A percentile compares a stretch with the other conserved stretches of the same genome.
Conservation (phyloP, 2,113 vertebrate genomes). For the Oryctolagus cuniculus region mOryCun1.1 NC_091445.1:56302501-56303000, state of each 20-base stretch:
- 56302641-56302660: not conserved
- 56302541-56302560: not conserved
- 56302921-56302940: not conserved
- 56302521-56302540: not conserved
- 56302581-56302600: not conserved
- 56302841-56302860: not conserved
- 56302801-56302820: not conserved
- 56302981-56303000: not conserved
- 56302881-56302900: not conserved
- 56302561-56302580: not conserved
- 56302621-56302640: not conserved
- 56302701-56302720: no score
- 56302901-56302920: slow-evolving; percentile 10
- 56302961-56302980: not conserved
- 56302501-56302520: no score
- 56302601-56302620: slow-evolving; percentile 7
- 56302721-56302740: not conserved
- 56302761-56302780: not conserved
- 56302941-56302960: not conserved
- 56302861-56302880: not conserved
- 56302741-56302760: not conserved
- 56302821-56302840: not conserved
- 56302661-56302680: not conserved
- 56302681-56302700: not conserved
- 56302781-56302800: not conserved